These are phyloP conservation scores for Hippopotamus amphibius DNA, from an alignment of 2,113 vertebrate species.

Conservation along the genomic window DNA sequence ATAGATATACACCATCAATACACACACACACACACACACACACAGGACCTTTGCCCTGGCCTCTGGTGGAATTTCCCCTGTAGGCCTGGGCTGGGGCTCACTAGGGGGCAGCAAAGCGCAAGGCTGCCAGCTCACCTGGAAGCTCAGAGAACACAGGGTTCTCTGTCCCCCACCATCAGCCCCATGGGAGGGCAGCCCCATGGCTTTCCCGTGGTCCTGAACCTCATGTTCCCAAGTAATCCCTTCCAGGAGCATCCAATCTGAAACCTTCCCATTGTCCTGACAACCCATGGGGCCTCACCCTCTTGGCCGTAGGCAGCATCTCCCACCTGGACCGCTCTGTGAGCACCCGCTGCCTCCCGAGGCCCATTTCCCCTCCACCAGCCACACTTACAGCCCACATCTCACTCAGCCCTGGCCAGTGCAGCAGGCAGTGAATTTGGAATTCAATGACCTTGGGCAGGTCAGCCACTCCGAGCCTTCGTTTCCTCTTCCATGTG, in stretches of 20 bases:
- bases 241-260: not conserved
- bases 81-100: not conserved
- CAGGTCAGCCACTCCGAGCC: not conserved
- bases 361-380: not conserved
- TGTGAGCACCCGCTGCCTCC: not conserved
- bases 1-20: not conserved
- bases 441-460: not conserved
- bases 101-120: conserved; percentile 13
- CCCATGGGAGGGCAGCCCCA: not conserved
- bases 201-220: not conserved
- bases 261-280: not conserved
- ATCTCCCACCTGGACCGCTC: not conserved
- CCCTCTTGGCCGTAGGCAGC: not conserved
- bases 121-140: not conserved
- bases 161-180: not conserved
- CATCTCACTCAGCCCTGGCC: not conserved
- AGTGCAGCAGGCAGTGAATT: not conserved
- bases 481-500: not conserved
- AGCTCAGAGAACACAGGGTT: not conserved
- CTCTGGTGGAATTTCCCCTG: conserved; percentile 12
- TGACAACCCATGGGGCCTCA: not conserved
- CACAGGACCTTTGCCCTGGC: not conserved
- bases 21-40: not conserved
- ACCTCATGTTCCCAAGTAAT: not conserved
- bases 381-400: not conserved